These are phyloP conservation scores for Barbus barbus DNA, from an alignment of 2,113 vertebrate species.

Conservation along the genomic window DNA sequence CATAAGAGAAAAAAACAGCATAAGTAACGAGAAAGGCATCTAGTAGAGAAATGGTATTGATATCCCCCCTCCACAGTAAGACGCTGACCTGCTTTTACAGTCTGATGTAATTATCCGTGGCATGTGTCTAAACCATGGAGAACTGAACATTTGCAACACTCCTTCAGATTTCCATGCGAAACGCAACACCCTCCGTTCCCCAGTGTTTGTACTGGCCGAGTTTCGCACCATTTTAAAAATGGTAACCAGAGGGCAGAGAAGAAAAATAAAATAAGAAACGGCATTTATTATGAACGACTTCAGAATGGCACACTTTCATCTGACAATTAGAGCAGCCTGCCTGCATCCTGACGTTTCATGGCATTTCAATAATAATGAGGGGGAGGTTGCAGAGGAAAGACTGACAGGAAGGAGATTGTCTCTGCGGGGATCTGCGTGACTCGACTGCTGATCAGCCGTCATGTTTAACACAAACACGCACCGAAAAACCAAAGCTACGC, in stretches of 20 bases:
- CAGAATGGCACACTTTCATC: constrained; percentile 46
- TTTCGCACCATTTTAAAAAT: constrained; percentile 38
- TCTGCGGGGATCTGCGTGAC: constrained; percentile 52
- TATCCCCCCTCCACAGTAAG: constrained; percentile 12
- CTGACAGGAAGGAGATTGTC: constrained; percentile 11
- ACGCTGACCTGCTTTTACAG: constrained; percentile 42
- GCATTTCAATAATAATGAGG: constrained; percentile 37
- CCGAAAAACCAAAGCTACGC: constrained; percentile 47
- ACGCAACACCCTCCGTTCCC: constrained; percentile 35
- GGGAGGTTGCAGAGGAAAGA: constrained; percentile 27
- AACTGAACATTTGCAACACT: constrained; percentile 49
- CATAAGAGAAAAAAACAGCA: neutral
- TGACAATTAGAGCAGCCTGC: constrained; percentile 50
- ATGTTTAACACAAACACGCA: constrained; percentile 57
- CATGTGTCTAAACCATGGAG: constrained; percentile 43
- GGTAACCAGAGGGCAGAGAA: constrained; percentile 16
- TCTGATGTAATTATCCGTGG: constrained; percentile 56
- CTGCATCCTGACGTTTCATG: constrained; percentile 34
- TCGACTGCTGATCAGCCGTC: constrained; percentile 53
- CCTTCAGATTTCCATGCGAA: constrained; percentile 44
- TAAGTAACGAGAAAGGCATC: neutral
- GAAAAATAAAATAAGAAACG: constrained; percentile 29
- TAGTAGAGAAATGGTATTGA: constrained; percentile 33
- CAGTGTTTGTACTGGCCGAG: constrained; percentile 41
- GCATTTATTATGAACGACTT: constrained; percentile 56